Base-by-base conservation (phyloP, 2,888 invertebrate genomes). In the Pyrgus malvae region DNA sequence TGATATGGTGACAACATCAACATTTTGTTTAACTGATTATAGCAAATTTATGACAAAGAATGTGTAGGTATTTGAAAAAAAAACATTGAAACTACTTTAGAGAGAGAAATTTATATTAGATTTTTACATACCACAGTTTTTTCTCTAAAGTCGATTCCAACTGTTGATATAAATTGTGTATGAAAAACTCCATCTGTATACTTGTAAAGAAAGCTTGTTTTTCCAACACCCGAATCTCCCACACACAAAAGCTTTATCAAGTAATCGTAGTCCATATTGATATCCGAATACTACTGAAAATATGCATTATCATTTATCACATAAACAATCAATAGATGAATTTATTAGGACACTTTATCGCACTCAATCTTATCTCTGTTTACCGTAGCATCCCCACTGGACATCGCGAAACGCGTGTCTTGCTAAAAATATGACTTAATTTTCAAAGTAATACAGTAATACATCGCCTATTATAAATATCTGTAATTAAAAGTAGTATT, bases 151-250 rank as follows among this genome's bases (percentile, higher is more conserved):
- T 99, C 99, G 71, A 99, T 98, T 55, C 99, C 99, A 56, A 99
- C 98, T 9, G 99, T 99, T 2, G 98, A 98, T 67, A 98, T 97
- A 80, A 98, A 99, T 78, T 96, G 95, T 3, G 96, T 94, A 76
- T 97, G 96, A 82, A 98, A 99, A 17, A 93, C 92, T 49, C 96
- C 97, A 85, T 98, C 98, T 2, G 98, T 98, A 78, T 98, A 99
- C 74, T 98, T 98, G 80, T 96, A 97, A 12, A 99, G 91, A 72
- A 99, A 97, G 74, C 98, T 98, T 0, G 99, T 99, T 90, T 99
- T 99, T 9, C 99, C 99, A 48, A 99, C 98, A 25, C 98, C 98
- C 1, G 98, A 98, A 85, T 99, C 98, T n/a, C 98, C 99, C 56
- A 98, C 93, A 56, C 98, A 96, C 58, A 99, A 92, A 78, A 99